Conservation (phyloP, 2,113 vertebrate species). For the Ochotona curzoniae region DNA sequence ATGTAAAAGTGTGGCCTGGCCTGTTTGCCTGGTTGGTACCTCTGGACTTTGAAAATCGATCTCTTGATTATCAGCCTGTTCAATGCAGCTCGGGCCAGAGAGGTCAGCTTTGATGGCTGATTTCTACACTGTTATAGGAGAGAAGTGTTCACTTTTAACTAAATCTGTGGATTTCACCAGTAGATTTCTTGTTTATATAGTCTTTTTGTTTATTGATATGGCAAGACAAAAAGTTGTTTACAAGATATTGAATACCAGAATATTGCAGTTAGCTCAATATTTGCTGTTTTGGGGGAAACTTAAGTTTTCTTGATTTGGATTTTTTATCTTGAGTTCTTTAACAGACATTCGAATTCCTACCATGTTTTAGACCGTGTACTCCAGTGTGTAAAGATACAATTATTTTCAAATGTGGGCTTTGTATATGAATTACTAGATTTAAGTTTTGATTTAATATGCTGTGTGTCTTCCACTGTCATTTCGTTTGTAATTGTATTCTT, state of each 20-base stretch:
- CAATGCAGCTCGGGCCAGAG: neutral
- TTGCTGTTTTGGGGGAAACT: slow-evolving; percentile 7
- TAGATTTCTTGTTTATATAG: slow-evolving; percentile 28
- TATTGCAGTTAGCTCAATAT: slow-evolving; percentile 46
- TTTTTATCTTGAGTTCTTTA: slow-evolving; percentile 59
- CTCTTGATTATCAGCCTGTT: slow-evolving; percentile 28
- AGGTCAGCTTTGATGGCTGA: slow-evolving; percentile 45
- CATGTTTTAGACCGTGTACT: neutral
- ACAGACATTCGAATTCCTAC: slow-evolving; percentile 33
- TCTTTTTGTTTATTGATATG: slow-evolving; percentile 35
- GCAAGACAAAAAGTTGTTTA: slow-evolving; percentile 28
- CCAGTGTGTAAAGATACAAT: slow-evolving; percentile 23
- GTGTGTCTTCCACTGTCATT: neutral
- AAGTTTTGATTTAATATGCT: slow-evolving; percentile 46
- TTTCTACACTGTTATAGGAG: neutral
- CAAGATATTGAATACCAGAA: slow-evolving; percentile 38
- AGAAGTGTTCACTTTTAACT: slow-evolving; percentile 17
- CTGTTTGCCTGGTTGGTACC: slow-evolving; percentile 25
- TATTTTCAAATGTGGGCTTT: slow-evolving; percentile 6
- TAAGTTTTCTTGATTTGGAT: slow-evolving; percentile 1
- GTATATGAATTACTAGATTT: slow-evolving; percentile 23
- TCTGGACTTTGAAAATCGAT: slow-evolving; percentile 22
- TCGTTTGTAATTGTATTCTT: slow-evolving; percentile 53
- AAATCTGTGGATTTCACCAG: neutral
- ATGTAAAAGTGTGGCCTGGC: neutral